These are phyloP conservation scores for Antigone vipio DNA, from an alignment of 2,113 vertebrate species.

Conservation along the genomic window DNA sequence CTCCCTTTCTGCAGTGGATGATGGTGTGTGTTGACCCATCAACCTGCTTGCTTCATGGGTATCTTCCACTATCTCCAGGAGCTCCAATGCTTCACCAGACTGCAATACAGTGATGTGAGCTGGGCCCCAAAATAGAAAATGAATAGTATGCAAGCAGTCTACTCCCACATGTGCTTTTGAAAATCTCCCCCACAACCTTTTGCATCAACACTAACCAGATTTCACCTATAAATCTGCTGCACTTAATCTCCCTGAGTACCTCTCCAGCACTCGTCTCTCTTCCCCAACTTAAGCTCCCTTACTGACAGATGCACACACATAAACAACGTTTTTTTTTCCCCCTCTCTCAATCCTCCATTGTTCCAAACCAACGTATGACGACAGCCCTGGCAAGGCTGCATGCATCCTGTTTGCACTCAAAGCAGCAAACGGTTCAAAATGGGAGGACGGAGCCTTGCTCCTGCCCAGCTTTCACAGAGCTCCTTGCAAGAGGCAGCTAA, in stretches of 20 bases:
- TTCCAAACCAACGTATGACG: background rate
- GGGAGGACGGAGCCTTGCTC: background rate
- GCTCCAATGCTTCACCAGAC: background rate
- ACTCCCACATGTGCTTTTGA: slow-evolving; percentile 19
- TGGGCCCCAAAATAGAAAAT: slow-evolving; percentile 33
- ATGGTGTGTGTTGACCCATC: background rate
- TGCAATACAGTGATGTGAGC: background rate
- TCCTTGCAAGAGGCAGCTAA: background rate
- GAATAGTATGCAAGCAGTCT: background rate
- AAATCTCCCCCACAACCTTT: slow-evolving; percentile 37
- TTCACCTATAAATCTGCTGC: slow-evolving; percentile 57
- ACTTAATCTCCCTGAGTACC: slow-evolving; percentile 43
- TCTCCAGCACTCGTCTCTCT: background rate
- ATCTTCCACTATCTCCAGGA: background rate
- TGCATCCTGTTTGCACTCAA: background rate
- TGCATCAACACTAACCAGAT: slow-evolving; percentile 57
- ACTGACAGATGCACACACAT: slow-evolving; percentile 30
- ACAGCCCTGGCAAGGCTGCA: background rate
- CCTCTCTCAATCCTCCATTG: background rate
- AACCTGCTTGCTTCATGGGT: background rate
- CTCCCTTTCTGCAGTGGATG: background rate
- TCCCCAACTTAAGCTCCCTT: slow-evolving; percentile 32
- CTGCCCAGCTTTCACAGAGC: background rate
- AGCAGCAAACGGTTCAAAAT: background rate
- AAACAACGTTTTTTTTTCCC: background rate